Base-by-base conservation (phyloP, 1,140 invertebrate genomes). In the Pemphigus obesinymphae region DNA sequence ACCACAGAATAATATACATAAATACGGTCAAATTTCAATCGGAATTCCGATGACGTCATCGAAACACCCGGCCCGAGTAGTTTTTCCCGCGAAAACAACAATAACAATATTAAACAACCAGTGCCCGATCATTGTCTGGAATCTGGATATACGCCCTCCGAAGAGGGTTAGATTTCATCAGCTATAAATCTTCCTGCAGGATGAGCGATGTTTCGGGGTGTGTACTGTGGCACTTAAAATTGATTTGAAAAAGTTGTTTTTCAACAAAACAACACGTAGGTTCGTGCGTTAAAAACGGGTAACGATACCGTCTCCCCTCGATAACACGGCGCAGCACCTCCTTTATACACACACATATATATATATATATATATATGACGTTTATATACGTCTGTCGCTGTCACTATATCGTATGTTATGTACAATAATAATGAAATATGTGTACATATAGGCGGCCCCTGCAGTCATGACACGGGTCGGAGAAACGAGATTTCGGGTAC, bases 401-500 rank as follows among this genome's bases (percentile, higher is more conserved):
- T n/a, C n/a, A n/a, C n/a, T n/a, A n/a, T n/a, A n/a, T n/a, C n/a
- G n/a, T n/a, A n/a, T n/a, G n/a, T n/a, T n/a, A n/a, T n/a, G n/a
- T n/a, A n/a, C 2, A 53, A 43, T 70, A 43, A 70, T 40, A 26
- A 70, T 40, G 43, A 43, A 10, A 43, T 23, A 70, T 40, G 43
- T 15, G 10, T 31, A 55, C 13, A 10, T 48, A 15, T 2, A 13
- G 45, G 45, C 15, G 66, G 20, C 37, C 66, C 66, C 66, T 26
- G 66, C 37, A 31, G 37, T 40, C 66, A 37, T n/a, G 37, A 13
- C 20, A 68, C 11, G n/a, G 2, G n/a, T 68, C n/a, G n/a, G 66
- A 68, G 66, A 23, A 70, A 70, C 66, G 11, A 70, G n/a, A 70
- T 70, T 40, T 70, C 37, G 66, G 37, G n/a, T 40, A 70, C 37